These are phyloP conservation scores for Podotricha telesiphe DNA, from an alignment of 2,888 invertebrate genomes.

Conservation along the genomic window DNA sequence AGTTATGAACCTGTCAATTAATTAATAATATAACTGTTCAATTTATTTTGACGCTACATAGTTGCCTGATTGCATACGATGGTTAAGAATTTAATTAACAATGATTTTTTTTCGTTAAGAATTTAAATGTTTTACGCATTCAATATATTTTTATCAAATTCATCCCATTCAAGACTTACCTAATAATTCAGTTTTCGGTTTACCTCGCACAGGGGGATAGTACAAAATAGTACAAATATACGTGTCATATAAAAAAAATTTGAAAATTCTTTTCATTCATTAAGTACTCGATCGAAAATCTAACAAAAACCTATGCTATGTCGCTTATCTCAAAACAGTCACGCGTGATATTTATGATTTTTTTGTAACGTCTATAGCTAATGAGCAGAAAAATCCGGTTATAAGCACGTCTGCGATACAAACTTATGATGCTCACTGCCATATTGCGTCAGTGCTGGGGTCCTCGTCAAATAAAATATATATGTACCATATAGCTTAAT, in stretches of 20 bases:
- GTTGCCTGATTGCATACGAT: not conserved
- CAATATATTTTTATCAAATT: too few relatives aligned
- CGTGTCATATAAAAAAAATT: not conserved
- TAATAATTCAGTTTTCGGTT: too few relatives aligned
- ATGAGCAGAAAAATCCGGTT: constrained; percentile 40
- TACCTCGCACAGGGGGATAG: too few relatives aligned
- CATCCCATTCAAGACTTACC: too few relatives aligned
- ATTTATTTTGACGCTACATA: not conserved
- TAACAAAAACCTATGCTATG: not conserved
- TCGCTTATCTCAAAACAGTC: constrained; percentile 27
- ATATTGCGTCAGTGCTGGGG: constrained; percentile 31
- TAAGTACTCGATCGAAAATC: not conserved
- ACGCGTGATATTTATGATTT: constrained; percentile 42
- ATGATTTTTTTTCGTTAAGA: too few relatives aligned
- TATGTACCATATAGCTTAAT: not conserved
- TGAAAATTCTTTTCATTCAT: not conserved
- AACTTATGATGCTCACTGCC: constrained; percentile 20
- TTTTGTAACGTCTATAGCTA: constrained; percentile 22
- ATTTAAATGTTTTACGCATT: too few relatives aligned
- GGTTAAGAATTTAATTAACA: too few relatives aligned
- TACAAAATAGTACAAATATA: not conserved
- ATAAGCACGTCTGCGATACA: constrained; percentile 42
- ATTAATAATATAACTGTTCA: not conserved
- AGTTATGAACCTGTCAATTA: constrained; percentile 16
- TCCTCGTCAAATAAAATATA: constrained; percentile 13